A percentile compares a stretch with the other conserved stretches of the same genome.
Conservation (phyloP, 2,797 vertebrate genomes). For the Poeciliopsis paucimaculata region DNA sequence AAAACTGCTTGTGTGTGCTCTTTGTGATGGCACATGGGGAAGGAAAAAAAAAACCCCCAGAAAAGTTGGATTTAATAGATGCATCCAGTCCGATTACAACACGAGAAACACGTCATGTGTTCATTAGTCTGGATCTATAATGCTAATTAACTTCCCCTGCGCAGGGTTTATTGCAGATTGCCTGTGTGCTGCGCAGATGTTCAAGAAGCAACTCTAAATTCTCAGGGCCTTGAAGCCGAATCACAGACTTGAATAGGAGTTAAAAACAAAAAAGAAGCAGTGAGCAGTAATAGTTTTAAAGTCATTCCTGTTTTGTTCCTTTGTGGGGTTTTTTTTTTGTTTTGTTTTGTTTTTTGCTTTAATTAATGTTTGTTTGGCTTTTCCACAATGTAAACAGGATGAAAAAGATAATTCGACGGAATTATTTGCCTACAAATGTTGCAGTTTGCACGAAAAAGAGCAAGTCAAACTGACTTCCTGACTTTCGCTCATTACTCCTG, state of each 20-base stretch:
- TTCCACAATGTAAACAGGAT: not conserved
- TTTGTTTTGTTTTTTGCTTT: not conserved
- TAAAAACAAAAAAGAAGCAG: conserved; percentile 31
- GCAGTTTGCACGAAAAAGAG: not conserved
- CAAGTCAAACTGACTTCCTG: not conserved
- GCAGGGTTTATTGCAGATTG: conserved; percentile 67
- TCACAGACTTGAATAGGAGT: conserved; percentile 30
- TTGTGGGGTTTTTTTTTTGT: too few relatives aligned
- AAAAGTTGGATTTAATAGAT: conserved; percentile 64
- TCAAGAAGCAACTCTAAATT: conserved; percentile 65
- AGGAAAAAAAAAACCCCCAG: conserved; percentile 8
- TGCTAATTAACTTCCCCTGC: conserved; percentile 72
- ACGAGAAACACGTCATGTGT: conserved; percentile 59
- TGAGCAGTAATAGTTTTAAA: conserved; percentile 53
- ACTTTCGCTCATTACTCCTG: not conserved
- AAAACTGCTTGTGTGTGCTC: conserved; percentile 43
- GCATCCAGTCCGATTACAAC: conserved; percentile 54
- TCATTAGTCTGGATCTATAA: conserved; percentile 72
- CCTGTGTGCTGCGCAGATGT: conserved; percentile 70
- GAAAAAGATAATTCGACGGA: not conserved
- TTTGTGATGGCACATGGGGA: conserved; percentile 39
- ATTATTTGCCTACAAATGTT: conserved; percentile 1
- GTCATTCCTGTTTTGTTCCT: conserved; percentile 11
- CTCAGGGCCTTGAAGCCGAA: conserved; percentile 45
- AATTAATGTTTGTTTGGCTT: not conserved